phyloP scores from a whole-genome alignment of 1,140 invertebrate genomes.

The Probaryconus sp. region DNA sequence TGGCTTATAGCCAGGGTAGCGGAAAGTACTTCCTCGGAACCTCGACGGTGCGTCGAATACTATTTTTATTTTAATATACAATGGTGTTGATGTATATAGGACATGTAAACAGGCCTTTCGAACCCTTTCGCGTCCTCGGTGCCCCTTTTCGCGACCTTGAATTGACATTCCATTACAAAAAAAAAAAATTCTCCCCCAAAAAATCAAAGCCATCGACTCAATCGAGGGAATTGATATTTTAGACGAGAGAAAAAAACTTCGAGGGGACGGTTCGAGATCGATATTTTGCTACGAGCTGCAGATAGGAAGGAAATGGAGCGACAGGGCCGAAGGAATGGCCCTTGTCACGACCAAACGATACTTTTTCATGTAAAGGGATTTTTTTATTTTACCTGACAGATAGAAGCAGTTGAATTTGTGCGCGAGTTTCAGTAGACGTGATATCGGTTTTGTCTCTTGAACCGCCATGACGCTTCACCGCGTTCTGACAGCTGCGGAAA shows the following conservation, averaged over 20 bases:
- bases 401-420: constrained; percentile 93
- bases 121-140: too few species aligned
- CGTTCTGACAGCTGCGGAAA: constrained; percentile 32
- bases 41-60: constrained; percentile 3
- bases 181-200: constrained; percentile 23
- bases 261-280: constrained; percentile 68
- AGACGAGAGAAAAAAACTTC: constrained; percentile 42
- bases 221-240: background rate
- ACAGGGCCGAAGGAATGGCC: constrained; percentile 39
- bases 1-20: too few species aligned
- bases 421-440: constrained; percentile 85
- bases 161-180: constrained; percentile 6
- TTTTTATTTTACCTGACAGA: constrained; percentile 85
- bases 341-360: constrained; percentile 47
- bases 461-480: constrained; percentile 74
- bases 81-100: constrained; percentile 11
- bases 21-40: too few species aligned
- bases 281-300: constrained; percentile 62
- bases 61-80: background rate
- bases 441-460: constrained; percentile 80
- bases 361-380: too few species aligned
- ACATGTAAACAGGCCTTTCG: constrained; percentile 42
- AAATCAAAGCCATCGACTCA: too few species aligned
- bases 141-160: too few species aligned
- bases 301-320: too few species aligned